Base-by-base conservation (phyloP, 2,888 invertebrate genomes). In the Saturnia japonica region DNA sequence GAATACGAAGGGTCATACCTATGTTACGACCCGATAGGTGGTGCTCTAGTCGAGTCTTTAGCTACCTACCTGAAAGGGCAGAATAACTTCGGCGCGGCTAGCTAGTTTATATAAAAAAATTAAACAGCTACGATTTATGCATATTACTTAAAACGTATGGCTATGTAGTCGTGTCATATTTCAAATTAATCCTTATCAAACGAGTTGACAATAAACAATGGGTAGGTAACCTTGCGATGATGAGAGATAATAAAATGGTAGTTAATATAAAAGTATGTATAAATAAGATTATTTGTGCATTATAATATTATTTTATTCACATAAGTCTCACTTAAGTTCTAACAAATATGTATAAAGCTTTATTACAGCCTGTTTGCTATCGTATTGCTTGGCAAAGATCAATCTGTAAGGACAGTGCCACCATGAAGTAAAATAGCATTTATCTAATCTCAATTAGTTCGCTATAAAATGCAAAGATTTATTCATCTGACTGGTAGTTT, bases 151-250 rank as follows among this genome's bases (percentile, higher is more conserved):
- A 16, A 22, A 8, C 22, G 8, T 22, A 54, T 54, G 54, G 9
- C 28, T 60, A 28, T 14, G 28, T 60, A 60, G 28, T 7, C 40
- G n/a, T 68, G 62, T 51, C 40, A 40, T 64, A 68, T 42, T 71
- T 68, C 75, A 71, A 76, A 78, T 82, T 83, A 64, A 82, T 83
- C 83, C 79, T 87, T 86, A 89, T 88, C 88, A 85, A 82, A 81
- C 74, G 74, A 77, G 81, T 80, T 82, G 83, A 88, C 87, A 89
- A 90, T 88, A 87, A 87, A 91, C 91, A 91, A 90, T 90, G 85
- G 88, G 76, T 79, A 79, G 82, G 81, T 86, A 87, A 86, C 90
- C 90, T 90, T 91, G 90, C 74, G 76, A 74, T 78, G 81, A 82
- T 78, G 81, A 74, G 81, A 82, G 85, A 85, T 88, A 86, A 82